Evolutionary conservation across 2,113 vertebrate genomes (phyloP), one percentile per base, ranked within the genome.

Genomic region (Lagopus muta): DNA sequence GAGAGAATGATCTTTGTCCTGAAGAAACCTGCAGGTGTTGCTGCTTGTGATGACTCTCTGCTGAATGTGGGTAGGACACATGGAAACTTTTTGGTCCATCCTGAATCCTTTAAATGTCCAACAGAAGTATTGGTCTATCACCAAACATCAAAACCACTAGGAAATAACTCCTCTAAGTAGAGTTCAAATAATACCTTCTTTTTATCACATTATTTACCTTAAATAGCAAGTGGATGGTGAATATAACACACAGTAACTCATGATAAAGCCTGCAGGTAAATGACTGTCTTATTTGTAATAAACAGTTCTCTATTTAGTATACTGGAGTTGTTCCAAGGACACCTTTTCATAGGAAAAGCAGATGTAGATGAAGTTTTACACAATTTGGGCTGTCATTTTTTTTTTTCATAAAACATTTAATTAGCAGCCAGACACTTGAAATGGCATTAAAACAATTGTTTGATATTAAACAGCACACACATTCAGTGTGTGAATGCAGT

Each of bases 241-340:
- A 94, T 92, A 96, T 94, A 97, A 97, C 93, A 86, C 45, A 64
- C 14, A 88, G 84, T 86, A 96, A 90, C n/a, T 93, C 94, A 85
- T 91, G 97, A 87, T 96, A 90, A 96, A 97, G 76, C 90, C 82
- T 97, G 97, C 97, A 97, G 97, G 97, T 98, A 97, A 98, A 97
- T 95, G 86, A 95, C 93, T 96, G 70, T 97, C 94, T 97, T 95
- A 73, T 95, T 92, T 95, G 92, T 92, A 95, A 97, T 94, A 96
- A 97, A 97, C 50, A 48, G 88, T 77, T 97, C 97, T 90, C 95
- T 96, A 97, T 97, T 97, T 97, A 97, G 91, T 94, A 90, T 93
- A 95, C 95, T 98, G 97, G 98, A 98, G 97, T 96, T 97, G 95
- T 97, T 98, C 98, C 98, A 98, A 98, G 98, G 98, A 97, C 97